A percentile compares a stretch with the other conserved stretches of the same genome.
These are phyloP conservation scores for Panulirus ornatus DNA, from an alignment of 1,140 invertebrate genomes.

Conservation along the genomic window DNA sequence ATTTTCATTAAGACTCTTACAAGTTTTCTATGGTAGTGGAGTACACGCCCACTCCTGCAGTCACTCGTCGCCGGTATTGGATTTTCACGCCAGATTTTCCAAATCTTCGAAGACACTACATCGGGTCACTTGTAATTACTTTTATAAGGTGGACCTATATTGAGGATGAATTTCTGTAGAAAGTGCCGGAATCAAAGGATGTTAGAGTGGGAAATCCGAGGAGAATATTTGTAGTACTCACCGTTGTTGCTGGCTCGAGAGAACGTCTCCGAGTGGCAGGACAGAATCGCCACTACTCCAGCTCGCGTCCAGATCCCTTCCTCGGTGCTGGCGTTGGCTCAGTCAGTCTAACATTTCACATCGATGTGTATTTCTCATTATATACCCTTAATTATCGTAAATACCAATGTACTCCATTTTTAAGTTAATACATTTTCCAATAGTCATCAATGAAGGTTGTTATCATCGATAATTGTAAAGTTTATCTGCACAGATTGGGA, in stretches of 20 bases:
- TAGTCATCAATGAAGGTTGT: background rate
- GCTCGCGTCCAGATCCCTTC: constrained; percentile 32
- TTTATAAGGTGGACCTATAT: too few relatives aligned
- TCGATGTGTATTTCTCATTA: too few relatives aligned
- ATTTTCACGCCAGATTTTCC: too few relatives aligned
- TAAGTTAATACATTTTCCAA: too few relatives aligned
- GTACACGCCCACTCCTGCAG: constrained; percentile 7
- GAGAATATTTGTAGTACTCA: constrained; percentile 25
- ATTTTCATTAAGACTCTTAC: too few relatives aligned
- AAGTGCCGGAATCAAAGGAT: background rate
- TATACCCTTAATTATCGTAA: too few relatives aligned
- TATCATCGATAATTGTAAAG: background rate
- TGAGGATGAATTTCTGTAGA: background rate
- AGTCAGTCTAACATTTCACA: too few relatives aligned
- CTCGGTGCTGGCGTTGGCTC: constrained; percentile 10
- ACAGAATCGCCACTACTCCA: constrained; percentile 47
- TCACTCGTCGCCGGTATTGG: background rate
- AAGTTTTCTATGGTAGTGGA: too few relatives aligned
- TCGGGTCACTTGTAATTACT: background rate
- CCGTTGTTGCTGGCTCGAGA: constrained; percentile 49
- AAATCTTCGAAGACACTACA: background rate
- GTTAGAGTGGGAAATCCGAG: background rate
- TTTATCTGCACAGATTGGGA: constrained; percentile 10
- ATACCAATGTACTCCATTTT: too few relatives aligned
- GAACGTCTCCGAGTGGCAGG: constrained; percentile 58